Percentiles rank a stretch among this genome's conserved stretches.
Evolutionary conservation across 2,797 vertebrate species (phyloP).

Genomic region (Rhinella marina): DNA sequence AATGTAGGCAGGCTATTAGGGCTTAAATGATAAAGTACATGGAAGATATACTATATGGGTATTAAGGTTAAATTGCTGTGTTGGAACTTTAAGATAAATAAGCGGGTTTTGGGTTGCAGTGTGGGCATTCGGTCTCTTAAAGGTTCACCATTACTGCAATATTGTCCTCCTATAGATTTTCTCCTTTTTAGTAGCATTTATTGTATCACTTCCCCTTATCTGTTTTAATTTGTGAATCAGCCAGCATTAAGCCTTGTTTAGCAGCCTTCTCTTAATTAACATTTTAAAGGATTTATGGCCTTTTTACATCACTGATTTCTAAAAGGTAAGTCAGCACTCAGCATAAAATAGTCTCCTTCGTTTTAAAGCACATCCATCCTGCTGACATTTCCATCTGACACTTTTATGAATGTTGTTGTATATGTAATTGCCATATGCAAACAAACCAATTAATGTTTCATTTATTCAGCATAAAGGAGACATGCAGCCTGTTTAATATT

Average conservation of each 20-base stretch:
- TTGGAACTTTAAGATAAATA: no score
- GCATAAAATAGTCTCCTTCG: slow-evolving; percentile 32
- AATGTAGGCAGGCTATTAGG: no score
- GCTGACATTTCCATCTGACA: slow-evolving; percentile 60
- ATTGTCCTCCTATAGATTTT: neutral
- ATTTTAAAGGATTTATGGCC: slow-evolving; percentile 57
- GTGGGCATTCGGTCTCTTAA: no score
- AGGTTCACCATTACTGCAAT: no score
- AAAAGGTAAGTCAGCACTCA: slow-evolving; percentile 52
- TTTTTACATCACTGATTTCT: slow-evolving; percentile 58
- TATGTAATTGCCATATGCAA: slow-evolving; percentile 58
- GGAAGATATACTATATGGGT: no score
- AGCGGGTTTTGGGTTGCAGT: no score
- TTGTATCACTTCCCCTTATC: slow-evolving; percentile 2
- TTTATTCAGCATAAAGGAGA: slow-evolving; percentile 37
- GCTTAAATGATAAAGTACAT: no score
- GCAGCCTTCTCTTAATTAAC: slow-evolving; percentile 48
- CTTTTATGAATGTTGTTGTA: slow-evolving; percentile 59
- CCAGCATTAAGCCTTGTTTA: neutral
- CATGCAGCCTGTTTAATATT: slow-evolving; percentile 26
- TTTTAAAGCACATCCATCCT: slow-evolving; percentile 45
- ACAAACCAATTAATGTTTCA: slow-evolving; percentile 60
- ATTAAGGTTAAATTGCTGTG: no score
- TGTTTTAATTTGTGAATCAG: slow-evolving; percentile 23
- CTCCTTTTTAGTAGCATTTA: slow-evolving; percentile 16